Conservation (phyloP, 2,888 invertebrate species). For the Cerastis leucographa region DNA sequence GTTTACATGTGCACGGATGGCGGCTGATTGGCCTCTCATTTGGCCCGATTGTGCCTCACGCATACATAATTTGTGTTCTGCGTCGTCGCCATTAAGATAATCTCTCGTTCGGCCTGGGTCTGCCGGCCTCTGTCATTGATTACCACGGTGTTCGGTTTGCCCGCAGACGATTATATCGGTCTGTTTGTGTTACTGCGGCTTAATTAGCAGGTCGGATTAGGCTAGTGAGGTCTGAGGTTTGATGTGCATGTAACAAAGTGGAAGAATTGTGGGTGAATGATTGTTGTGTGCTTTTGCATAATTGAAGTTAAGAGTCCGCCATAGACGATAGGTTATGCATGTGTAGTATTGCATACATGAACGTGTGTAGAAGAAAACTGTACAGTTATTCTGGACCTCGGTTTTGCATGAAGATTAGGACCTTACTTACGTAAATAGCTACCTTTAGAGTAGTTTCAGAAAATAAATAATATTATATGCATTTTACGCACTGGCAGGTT, state of each 20-base stretch:
- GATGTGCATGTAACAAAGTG: neutral
- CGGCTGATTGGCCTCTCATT: constrained; percentile 89
- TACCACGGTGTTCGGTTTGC: constrained; percentile 62
- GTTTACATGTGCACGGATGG: constrained; percentile 77
- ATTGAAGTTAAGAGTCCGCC: neutral
- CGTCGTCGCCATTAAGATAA: constrained; percentile 87
- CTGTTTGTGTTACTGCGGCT: constrained; percentile 48
- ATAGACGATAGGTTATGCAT: neutral
- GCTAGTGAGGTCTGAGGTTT: constrained; percentile 1
- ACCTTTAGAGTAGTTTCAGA: neutral
- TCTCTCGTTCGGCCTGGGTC: constrained; percentile 75
- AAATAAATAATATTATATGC: neutral
- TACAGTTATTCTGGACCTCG: neutral
- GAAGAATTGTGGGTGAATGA: neutral
- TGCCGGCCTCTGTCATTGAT: constrained; percentile 74
- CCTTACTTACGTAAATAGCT: too few relatives aligned
- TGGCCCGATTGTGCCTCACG: constrained; percentile 86
- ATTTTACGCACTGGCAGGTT: neutral
- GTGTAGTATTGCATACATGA: neutral
- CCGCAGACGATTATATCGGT: constrained; percentile 47
- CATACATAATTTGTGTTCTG: constrained; percentile 87
- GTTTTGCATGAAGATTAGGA: neutral
- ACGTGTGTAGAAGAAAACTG: neutral
- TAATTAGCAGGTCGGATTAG: constrained; percentile 37
- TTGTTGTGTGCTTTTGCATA: neutral